phyloP scores from a whole-genome alignment of 2,888 invertebrate genomes.

The Ichneumoninae sp. region DNA sequence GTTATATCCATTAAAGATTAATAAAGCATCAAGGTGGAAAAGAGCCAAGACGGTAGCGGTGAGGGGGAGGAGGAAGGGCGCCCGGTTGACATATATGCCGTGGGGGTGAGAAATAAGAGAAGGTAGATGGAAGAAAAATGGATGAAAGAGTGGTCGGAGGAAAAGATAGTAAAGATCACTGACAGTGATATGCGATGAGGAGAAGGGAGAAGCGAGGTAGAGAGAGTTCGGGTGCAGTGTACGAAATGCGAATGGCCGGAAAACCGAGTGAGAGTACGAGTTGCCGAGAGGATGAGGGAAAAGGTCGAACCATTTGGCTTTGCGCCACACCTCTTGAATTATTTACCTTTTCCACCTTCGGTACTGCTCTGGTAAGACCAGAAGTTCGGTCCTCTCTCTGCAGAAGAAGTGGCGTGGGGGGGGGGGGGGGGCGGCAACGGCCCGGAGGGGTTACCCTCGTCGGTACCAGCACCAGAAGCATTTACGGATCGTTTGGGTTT shows the following conservation, averaged over 20 bases:
- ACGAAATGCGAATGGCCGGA: slow-evolving; percentile 23
- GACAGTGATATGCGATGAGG: slow-evolving; percentile 35
- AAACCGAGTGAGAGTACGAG: slow-evolving; percentile 32
- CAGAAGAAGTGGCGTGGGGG: slow-evolving; percentile 5
- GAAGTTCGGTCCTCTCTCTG: slow-evolving; percentile 35
- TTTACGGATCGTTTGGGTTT: slow-evolving; percentile 63
- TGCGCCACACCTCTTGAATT: slow-evolving; percentile 76
- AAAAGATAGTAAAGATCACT: slow-evolving; percentile 34
- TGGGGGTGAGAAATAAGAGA: slow-evolving; percentile 33
- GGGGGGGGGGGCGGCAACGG: slow-evolving; percentile 19
- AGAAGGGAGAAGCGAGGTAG: slow-evolving; percentile 16
- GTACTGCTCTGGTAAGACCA: slow-evolving; percentile 55
- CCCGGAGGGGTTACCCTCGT: slow-evolving; percentile 49
- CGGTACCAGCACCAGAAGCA: slow-evolving; percentile 51
- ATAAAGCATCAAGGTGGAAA: slow-evolving; percentile 79
- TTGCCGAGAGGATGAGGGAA: slow-evolving; percentile 52
- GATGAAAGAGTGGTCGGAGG: slow-evolving; percentile 4
- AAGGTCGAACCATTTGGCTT: slow-evolving; percentile 75
- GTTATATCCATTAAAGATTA: slow-evolving; percentile 81
- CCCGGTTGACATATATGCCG: slow-evolving; percentile 16
- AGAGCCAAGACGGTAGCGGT: slow-evolving; percentile 73
- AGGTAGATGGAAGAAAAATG: slow-evolving; percentile 34
- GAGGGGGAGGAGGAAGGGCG: slow-evolving; percentile 44
- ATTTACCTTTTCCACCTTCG: slow-evolving; percentile 74
- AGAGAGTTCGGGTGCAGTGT: slow-evolving; percentile 13